Evolutionary conservation across 2,797 vertebrate genomes (phyloP).

Genomic region (Thunnus albacares): DNA sequence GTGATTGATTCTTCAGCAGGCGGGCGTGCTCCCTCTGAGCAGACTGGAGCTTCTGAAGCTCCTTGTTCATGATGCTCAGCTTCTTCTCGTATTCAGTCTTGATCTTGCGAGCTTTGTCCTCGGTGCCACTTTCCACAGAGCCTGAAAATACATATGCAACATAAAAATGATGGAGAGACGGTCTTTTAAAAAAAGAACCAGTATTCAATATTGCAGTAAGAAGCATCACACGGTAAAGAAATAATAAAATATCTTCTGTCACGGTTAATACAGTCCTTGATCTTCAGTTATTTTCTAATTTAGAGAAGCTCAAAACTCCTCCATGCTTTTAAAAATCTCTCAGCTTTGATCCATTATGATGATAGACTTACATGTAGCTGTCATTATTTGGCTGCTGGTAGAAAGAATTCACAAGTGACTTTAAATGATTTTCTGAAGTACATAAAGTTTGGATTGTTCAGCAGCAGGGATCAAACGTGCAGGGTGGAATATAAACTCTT

Average conservation of each 20-base stretch:
- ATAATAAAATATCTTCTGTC: background rate
- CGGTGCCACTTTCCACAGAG: conserved; percentile 93
- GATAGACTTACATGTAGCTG: conserved; percentile 21
- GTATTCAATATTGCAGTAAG: background rate
- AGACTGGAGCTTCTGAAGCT: conserved; percentile 94
- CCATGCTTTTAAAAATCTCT: background rate
- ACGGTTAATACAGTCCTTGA: background rate
- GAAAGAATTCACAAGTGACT: background rate
- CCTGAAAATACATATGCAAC: conserved; percentile 75
- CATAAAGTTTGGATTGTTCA: background rate
- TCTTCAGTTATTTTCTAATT: background rate
- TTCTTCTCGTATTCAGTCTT: conserved; percentile 97
- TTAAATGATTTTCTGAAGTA: conserved; percentile 21
- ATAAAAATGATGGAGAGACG: background rate
- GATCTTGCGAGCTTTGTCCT: conserved; percentile 96
- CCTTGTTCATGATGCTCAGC: conserved; percentile 96
- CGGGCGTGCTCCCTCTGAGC: conserved; percentile 97
- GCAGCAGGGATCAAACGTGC: conserved; percentile 4
- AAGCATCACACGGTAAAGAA: no score
- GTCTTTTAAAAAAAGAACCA: background rate
- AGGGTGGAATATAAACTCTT: conserved; percentile 2
- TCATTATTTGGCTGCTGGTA: background rate
- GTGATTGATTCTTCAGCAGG: conserved; percentile 96
- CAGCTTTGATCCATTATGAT: conserved; percentile 44
- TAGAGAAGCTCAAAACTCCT: conserved; percentile 14